Evolutionary conservation across 2,797 vertebrate species (phyloP).

Genomic region (Hapalemur alaotrensis): DNA sequence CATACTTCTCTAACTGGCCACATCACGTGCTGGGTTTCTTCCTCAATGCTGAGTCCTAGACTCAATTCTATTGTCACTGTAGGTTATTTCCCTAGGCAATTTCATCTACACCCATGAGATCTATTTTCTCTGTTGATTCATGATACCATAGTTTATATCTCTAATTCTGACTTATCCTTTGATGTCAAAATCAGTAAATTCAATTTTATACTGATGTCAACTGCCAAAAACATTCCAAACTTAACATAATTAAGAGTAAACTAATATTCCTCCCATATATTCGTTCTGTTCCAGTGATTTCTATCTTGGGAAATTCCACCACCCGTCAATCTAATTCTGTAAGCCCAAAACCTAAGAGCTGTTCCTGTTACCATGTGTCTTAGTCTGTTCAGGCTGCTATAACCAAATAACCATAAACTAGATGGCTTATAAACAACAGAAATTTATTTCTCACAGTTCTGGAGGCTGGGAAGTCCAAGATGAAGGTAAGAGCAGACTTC

Average conservation of each 20-base stretch:
- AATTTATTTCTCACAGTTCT: background rate
- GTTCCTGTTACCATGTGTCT: background rate
- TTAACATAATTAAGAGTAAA: background rate
- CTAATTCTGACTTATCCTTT: background rate
- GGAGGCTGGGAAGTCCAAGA: background rate
- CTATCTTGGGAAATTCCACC: background rate
- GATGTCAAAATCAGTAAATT: background rate
- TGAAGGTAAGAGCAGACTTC: background rate
- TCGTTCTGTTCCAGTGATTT: background rate
- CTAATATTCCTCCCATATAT: background rate
- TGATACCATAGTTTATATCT: background rate
- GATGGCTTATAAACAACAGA: background rate
- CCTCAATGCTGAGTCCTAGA: background rate
- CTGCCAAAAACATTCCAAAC: background rate
- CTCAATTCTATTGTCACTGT: background rate
- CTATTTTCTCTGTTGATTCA: background rate
- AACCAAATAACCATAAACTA: background rate
- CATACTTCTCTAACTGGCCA: background rate
- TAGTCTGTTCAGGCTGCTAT: background rate
- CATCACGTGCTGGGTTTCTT: background rate
- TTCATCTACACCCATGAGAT: background rate
- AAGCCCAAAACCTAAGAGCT: background rate
- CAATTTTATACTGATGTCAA: background rate
- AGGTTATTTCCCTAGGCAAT: background rate
- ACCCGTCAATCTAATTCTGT: background rate